Percentiles rank a stretch among this genome's conserved stretches.
phyloP scores from a whole-genome alignment of 2,113 vertebrate species.

The Burhinus oedicnemus region DNA sequence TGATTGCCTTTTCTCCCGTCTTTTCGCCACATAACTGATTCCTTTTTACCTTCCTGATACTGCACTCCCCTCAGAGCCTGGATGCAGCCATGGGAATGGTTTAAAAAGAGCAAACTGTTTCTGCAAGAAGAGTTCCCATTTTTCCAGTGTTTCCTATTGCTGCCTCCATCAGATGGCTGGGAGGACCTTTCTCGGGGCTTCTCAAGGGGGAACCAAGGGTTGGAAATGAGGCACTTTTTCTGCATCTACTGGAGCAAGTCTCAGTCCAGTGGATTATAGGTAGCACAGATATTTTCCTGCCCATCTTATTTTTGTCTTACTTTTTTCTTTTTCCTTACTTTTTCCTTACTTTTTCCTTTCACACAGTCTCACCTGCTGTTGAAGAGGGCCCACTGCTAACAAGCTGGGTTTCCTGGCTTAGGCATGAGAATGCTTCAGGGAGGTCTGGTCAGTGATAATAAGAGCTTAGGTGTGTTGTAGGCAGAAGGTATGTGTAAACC shows the following conservation, averaged over 20 bases:
- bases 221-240: background rate
- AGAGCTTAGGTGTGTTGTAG: background rate
- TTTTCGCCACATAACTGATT: background rate
- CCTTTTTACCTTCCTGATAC: background rate
- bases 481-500: background rate
- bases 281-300: background rate
- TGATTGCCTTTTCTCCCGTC: background rate
- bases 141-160: background rate
- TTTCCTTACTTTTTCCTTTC: background rate
- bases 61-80: background rate
- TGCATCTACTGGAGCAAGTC: background rate
- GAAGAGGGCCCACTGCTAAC: background rate
- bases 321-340: background rate
- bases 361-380: background rate
- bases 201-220: background rate
- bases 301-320: background rate
- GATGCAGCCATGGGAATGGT: background rate
- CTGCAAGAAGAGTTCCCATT: background rate
- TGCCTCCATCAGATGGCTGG: background rate
- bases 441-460: background rate
- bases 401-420: background rate
- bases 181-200: background rate
- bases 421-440: background rate
- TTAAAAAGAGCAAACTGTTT: background rate
- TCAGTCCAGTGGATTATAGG: background rate